Evolutionary conservation across 2,888 invertebrate species (phyloP).

Genomic region (Coenonympha arcania): DNA sequence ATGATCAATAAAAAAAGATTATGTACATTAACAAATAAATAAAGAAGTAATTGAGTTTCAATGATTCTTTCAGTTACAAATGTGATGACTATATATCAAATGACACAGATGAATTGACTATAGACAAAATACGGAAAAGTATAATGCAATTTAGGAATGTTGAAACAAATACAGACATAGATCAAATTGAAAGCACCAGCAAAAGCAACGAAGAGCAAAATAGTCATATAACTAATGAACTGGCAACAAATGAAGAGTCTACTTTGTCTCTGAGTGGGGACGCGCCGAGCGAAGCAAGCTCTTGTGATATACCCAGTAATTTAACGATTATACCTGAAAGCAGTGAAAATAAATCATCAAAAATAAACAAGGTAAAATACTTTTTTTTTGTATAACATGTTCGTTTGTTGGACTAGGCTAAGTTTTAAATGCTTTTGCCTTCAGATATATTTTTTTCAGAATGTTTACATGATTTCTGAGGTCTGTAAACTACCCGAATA

Average conservation of each 20-base stretch:
- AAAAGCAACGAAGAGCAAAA: constrained; percentile 35
- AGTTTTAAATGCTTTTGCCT: no score
- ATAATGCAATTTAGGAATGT: constrained; percentile 46
- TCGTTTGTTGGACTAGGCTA: no score
- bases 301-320: constrained; percentile 37
- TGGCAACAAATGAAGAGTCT: constrained; percentile 20
- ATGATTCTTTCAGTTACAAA: constrained; percentile 75
- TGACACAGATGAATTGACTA: constrained; percentile 74
- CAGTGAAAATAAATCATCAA: constrained; percentile 46
- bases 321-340: constrained; percentile 33
- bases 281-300: constrained; percentile 35
- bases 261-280: constrained; percentile 32
- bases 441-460: no score
- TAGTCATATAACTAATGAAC: constrained; percentile 31
- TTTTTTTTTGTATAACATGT: neutral
- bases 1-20: no score
- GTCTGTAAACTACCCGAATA: no score
- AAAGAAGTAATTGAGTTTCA: neutral
- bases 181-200: constrained; percentile 40
- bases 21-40: no score
- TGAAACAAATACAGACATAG: constrained; percentile 36
- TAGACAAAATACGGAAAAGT: constrained; percentile 74
- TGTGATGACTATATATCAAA: constrained; percentile 87
- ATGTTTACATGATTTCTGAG: no score
- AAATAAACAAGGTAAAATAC: constrained; percentile 46